Conservation (phyloP, 2,888 invertebrate genomes). For the Pristionchus arcanus region DNA sequence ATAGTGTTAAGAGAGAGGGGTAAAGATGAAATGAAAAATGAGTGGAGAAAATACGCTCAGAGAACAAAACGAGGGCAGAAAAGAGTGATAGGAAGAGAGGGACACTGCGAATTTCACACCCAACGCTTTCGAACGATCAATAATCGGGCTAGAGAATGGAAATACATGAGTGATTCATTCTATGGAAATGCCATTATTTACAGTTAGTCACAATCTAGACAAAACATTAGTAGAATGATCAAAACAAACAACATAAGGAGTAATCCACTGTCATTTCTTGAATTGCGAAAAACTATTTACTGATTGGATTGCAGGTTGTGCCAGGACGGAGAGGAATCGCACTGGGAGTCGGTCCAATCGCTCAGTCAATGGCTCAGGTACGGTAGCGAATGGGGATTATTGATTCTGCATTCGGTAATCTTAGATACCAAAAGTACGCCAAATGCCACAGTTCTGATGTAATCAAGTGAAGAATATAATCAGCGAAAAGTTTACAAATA, state of each 20-base stretch:
- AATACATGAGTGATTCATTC: too few relatives aligned
- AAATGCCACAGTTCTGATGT: not conserved
- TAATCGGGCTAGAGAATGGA: not conserved
- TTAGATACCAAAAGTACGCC: not conserved
- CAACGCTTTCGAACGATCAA: not conserved
- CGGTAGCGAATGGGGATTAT: not conserved
- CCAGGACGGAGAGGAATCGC: conserved; percentile 77
- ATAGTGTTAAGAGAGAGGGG: not conserved
- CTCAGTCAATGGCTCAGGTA: conserved; percentile 79
- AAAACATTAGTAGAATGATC: too few relatives aligned
- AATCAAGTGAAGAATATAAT: not conserved
- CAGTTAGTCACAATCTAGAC: too few relatives aligned
- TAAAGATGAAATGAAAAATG: not conserved
- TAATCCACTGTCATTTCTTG: not conserved
- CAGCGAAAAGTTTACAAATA: too few relatives aligned
- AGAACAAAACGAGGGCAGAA: not conserved
- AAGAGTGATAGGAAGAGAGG: not conserved
- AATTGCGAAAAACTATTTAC: not conserved
- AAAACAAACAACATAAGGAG: too few relatives aligned
- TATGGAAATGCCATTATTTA: too few relatives aligned
- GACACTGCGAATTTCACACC: not conserved
- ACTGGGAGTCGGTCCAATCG: conserved; percentile 80
- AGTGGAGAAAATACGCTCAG: not conserved
- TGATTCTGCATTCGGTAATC: too few relatives aligned
- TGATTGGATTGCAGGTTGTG: conserved; percentile 66